A percentile compares a stretch with the other conserved stretches of the same genome.
These are phyloP conservation scores for Cichlasoma orientale DNA, from an alignment of 2,797 vertebrate genomes.

Conservation along the genomic window DNA sequence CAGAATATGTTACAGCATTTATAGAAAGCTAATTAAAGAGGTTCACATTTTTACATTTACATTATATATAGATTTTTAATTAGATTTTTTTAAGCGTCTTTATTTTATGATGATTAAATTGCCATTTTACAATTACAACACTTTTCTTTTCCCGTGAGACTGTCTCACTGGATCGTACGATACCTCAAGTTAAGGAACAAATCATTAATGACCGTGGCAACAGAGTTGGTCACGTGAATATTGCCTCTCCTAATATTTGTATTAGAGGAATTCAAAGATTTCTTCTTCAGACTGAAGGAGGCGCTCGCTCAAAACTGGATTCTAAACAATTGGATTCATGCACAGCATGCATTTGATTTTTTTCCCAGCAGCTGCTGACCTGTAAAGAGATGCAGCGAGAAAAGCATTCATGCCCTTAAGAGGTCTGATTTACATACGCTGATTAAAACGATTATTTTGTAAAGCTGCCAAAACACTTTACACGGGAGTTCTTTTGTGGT, in stretches of 20 bases:
- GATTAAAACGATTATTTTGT: neutral
- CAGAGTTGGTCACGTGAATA: neutral
- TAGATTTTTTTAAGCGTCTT: neutral
- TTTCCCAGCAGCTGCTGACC: neutral
- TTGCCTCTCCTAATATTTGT: neutral
- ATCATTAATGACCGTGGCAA: neutral
- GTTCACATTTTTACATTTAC: neutral
- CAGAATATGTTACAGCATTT: neutral
- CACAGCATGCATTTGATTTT: neutral
- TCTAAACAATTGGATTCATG: constrained; percentile 11
- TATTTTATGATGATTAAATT: neutral
- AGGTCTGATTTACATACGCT: neutral
- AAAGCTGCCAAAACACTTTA: neutral
- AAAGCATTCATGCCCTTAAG: neutral
- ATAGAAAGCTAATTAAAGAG: neutral
- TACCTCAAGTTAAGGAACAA: neutral
- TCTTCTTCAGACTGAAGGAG: neutral
- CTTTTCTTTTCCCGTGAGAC: too few relatives aligned
- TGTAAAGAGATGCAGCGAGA: constrained; percentile 23
- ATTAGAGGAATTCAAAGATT: neutral
- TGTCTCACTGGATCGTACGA: too few relatives aligned
- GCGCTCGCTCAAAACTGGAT: too few relatives aligned
- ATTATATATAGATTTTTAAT: neutral
- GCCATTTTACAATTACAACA: neutral
- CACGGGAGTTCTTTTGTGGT: neutral